Percentiles rank a stretch among this genome's conserved stretches.
Evolutionary conservation across 2,113 vertebrate genomes (phyloP).

Genomic region (Ophiodon elongatus): DNA sequence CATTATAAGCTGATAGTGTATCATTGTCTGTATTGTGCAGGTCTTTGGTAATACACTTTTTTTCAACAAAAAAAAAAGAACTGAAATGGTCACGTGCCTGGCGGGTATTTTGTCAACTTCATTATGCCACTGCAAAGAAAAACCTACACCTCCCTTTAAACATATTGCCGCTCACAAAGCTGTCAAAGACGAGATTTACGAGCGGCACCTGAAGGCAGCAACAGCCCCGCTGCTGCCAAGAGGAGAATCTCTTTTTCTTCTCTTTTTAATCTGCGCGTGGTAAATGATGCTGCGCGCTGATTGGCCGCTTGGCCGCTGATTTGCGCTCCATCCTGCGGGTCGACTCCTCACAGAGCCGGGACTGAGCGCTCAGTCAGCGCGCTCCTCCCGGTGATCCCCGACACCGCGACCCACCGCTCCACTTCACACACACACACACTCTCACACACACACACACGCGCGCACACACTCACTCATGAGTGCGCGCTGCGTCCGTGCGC

Average conservation of each 20-base stretch:
- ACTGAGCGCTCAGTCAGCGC: conserved; percentile 70
- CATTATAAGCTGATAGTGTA: background rate
- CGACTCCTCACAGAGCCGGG: conserved; percentile 51
- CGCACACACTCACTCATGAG: conserved; percentile 48
- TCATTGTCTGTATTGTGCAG: background rate
- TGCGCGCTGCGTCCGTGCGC: conserved; percentile 38
- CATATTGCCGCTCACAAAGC: background rate
- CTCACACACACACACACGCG: conserved; percentile 8
- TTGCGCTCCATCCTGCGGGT: conserved; percentile 64
- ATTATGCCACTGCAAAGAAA: background rate
- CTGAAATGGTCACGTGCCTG: background rate
- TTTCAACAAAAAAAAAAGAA: background rate
- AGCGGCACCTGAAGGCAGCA: conserved; percentile 54
- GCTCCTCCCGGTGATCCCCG: conserved; percentile 58
- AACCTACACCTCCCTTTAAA: background rate
- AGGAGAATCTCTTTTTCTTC: conserved; percentile 44
- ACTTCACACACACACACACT: conserved; percentile 28
- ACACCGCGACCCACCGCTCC: conserved; percentile 48
- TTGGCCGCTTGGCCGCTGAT: conserved; percentile 58
- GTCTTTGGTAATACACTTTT: background rate
- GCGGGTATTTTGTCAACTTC: background rate
- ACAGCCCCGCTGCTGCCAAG: background rate
- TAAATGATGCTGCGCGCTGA: conserved; percentile 70
- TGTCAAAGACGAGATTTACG: conserved; percentile 7
- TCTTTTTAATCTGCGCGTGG: conserved; percentile 61